Evolutionary conservation across 2,113 vertebrate genomes (phyloP), one percentile per base, ranked within the genome.

Genomic region (Triplophysa dalaica): DNA sequence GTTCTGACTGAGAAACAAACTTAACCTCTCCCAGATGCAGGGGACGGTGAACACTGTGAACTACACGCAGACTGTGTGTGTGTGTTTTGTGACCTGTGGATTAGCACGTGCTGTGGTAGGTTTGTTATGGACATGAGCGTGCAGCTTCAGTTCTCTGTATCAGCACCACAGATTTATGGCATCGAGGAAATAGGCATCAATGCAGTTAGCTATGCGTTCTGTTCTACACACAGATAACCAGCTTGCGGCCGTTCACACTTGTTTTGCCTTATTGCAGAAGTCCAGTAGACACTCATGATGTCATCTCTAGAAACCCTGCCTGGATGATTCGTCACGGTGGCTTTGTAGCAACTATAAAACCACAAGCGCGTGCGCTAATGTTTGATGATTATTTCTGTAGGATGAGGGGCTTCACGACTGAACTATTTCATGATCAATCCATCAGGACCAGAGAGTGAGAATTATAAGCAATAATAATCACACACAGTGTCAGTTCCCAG

Each of bases 11-110:
- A 61, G 60, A 73, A 21, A 12, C 11, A 33, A 43, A 19, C 41
- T 3, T 41, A 12, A 38, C 19, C 21, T 43, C 66, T 62, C 50
- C 67, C 33, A 67, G 11, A 67, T 43, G 73, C 13, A n/a, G 62
- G 54, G 4, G 62, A 80, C 77, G 61, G 61, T 8, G 52, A 85
- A 79, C 85, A 87, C 86, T 87, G 85, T 87, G 86, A 86, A 83
- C 67, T 81, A 70, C 75, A 70, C 82, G 50, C 41, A 70, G 43
- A 24, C 22, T 48, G 82, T 70, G 78, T 83, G 73, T 54, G 78
- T 77, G 61, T 72, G 29, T 70, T 43, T 62, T 26, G 33, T 70
- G 22, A 61, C 54, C 65, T 64, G 21, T 79, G 12, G 26, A 56
- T 58, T 33, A 72, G 26, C 69, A 45, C 17, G 16, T 63, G 72